A percentile compares a stretch with the other conserved stretches of the same genome.
These are phyloP conservation scores for Spilosoma lubricipeda DNA, from an alignment of 2,888 invertebrate species.

Conservation along the genomic window DNA sequence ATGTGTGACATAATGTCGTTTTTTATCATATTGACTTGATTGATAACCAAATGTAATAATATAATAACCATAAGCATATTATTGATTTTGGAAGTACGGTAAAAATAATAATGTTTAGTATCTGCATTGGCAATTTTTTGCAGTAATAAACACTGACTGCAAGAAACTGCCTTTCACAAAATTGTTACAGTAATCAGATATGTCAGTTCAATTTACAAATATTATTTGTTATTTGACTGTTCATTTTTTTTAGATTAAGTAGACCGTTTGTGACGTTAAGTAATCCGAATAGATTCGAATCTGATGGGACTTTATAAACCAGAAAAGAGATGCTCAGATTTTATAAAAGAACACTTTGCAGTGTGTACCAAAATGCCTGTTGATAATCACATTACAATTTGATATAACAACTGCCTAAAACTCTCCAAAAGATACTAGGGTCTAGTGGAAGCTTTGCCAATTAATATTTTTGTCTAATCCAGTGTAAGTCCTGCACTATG, in stretches of 20 bases:
- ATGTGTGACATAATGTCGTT: conserved; percentile 10
- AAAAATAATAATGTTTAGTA: conserved; percentile 26
- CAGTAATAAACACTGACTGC: background rate
- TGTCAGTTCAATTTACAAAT: background rate
- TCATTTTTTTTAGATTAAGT: background rate
- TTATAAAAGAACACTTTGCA: background rate
- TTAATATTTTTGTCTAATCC: no score
- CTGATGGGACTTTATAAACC: background rate
- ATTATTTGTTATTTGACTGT: background rate
- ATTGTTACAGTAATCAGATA: background rate
- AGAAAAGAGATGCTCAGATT: background rate
- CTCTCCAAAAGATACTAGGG: background rate
- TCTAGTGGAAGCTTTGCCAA: no score
- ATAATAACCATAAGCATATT: conserved; percentile 12
- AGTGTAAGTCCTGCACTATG: no score
- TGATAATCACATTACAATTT: background rate
- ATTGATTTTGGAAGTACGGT: conserved; percentile 26
- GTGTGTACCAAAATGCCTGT: background rate
- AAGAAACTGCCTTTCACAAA: background rate
- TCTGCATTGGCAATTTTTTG: background rate
- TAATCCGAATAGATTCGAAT: background rate
- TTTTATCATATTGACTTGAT: conserved; percentile 16
- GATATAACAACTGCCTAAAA: background rate
- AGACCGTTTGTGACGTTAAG: background rate
- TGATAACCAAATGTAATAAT: conserved; percentile 17